Base-by-base conservation (phyloP, 2,888 invertebrate genomes). In the Lamellibrachia satsuma region DNA sequence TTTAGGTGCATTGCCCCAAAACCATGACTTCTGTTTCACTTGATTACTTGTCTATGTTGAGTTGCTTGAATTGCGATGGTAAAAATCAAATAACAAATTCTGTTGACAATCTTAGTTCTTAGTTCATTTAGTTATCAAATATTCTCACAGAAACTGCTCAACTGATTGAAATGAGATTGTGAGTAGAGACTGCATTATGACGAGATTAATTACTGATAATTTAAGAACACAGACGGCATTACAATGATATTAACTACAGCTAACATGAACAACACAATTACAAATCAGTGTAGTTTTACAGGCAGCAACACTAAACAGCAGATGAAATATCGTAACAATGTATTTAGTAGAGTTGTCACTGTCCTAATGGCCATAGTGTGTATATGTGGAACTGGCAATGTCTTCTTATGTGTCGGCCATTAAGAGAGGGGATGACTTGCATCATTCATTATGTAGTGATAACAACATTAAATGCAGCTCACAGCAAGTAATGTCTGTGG, bases 181-280 rank as follows among this genome's bases (percentile, higher is more conserved):
- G 91, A 55, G 51, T 11, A 55, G 11, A 55, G 52, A 55, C 15
- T 0, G 52, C 52, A n/a, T 11, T 52, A n/a, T 52, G 55, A 55
- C 15, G 91, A 91, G 22, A 75, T 15, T 75, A 75, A 75, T 75
- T 75, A 75, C 75, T 75, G 75, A 75, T 22, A 75, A 75, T 75
- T 22, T 75, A 22, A 3, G 75, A 75, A 75, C 75, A 22, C 75
- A 22, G 75, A 75, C 75, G n/a, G 75, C 22, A 22, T 75, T 75
- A 75, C n/a, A 7, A 75, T 15, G 22, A 75, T 75, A 15, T 15
- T 75, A 11, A 15, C n/a, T 75, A 75, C 11, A 75, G 75, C 75
- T 15, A 75, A 6, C 75, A 15, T 22, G n/a, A 75, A 75, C 75
- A 75, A 75, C 22, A 22, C 75, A 75, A 75, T 75, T 75, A 75